Evolutionary conservation across 2,888 invertebrate genomes (phyloP), one percentile per base, ranked within the genome.

Genomic region (Limnephilus auricula): DNA sequence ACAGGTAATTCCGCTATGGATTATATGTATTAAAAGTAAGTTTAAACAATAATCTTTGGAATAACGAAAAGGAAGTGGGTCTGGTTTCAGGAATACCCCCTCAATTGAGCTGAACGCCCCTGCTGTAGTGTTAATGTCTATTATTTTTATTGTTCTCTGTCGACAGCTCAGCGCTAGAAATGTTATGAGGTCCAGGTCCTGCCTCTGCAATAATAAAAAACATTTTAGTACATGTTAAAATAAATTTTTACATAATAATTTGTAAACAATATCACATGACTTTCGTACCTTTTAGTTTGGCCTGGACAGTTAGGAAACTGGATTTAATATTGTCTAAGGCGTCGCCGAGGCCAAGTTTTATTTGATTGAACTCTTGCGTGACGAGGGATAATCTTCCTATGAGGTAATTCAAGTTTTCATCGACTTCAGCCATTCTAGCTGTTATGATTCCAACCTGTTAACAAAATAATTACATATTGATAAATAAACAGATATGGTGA

Each of bases 301-400:
- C 95, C 93, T 97, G 97, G 30, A 97, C 97, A 37, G 96, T 95
- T 92, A 96, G 96, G 93, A 97, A 97, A 91, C 97, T 97, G 40
- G 96, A 96, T 93, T 97, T 97, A 90, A 98, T 96, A 93, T 97
- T 96, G 93, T 97, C 97, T 90, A 98, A 94, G 0, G 98, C 97
- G 25, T 97, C 96, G 0, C 97, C 97, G 0, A 98, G 95, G 0
- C 98, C 98, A 0, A 96, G 95, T 94, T 98, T 98, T 93, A 98
- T 98, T 94, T 97, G 97, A 94, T 97, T 97, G 95, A 98, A 98
- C 94, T 99, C 98, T 93, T 98, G 98, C 1, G 98, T 98, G 65
- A 98, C 98, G 12, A 98, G 95, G 0, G 98, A 97, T 91, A 98
- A 95, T 91, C 97, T 96, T 10, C 98, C 98, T 92, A 98, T 95